phyloP scores from a whole-genome alignment of 1,140 invertebrate genomes.

The Drosophila lacertosa region DNA sequence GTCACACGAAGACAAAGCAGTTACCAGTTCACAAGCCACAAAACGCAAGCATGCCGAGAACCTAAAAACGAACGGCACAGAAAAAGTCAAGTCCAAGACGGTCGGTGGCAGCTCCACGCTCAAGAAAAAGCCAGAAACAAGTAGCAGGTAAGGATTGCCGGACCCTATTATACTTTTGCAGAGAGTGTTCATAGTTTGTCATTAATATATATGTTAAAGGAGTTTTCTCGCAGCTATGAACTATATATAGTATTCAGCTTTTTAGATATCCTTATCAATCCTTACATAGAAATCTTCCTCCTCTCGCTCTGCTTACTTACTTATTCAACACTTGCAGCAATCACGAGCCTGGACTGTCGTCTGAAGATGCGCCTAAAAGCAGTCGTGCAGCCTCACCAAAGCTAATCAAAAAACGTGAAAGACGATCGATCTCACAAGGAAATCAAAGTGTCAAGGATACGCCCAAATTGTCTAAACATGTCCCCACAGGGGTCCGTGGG shows the following conservation, averaged over 20 bases:
- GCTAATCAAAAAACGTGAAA: conserved; percentile 20
- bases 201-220: no score
- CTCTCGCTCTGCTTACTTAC: no score
- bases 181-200: no score
- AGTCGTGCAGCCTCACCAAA: not conserved
- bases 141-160: not conserved
- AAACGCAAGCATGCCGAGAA: conserved; percentile 21
- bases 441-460: not conserved
- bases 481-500: not conserved
- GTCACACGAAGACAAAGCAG: conserved; percentile 23
- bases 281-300: no score
- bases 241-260: no score
- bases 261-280: no score
- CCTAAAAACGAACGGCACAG: not conserved
- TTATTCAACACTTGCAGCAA: not conserved
- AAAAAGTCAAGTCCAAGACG: not conserved
- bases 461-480: not conserved
- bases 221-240: no score
- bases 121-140: not conserved
- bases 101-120: not conserved
- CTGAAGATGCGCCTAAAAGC: not conserved
- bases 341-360: not conserved
- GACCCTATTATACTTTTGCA: not conserved
- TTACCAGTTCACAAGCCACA: not conserved
- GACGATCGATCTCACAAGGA: conserved; percentile 55